Evolutionary conservation across 2,888 invertebrate genomes (phyloP).

Genomic region (Belgica antarctica): DNA sequence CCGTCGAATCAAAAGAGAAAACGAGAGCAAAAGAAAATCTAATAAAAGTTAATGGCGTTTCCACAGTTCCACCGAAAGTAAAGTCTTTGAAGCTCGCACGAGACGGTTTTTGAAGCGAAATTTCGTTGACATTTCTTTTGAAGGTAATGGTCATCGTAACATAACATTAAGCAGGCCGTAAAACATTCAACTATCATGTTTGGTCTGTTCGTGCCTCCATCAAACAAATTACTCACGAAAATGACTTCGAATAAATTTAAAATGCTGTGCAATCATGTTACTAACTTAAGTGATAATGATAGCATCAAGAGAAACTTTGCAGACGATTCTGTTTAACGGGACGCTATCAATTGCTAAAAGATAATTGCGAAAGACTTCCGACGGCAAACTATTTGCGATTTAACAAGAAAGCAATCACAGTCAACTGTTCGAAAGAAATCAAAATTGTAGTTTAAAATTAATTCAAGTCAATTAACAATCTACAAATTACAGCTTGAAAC

Average conservation of each 20-base stretch:
- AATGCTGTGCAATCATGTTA: slow-evolving; percentile 12
- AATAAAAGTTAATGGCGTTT: slow-evolving; percentile 26
- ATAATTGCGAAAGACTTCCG: too few relatives aligned
- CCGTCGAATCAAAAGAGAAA: slow-evolving; percentile 9
- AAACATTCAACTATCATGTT: slow-evolving; percentile 20
- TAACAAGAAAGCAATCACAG: too few relatives aligned
- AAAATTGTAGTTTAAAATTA: too few relatives aligned
- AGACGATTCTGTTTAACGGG: not conserved
- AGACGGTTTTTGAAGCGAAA: not conserved
- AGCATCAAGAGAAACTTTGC: not conserved
- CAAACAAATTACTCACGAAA: slow-evolving; percentile 17
- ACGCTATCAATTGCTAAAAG: not conserved
- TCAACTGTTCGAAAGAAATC: too few relatives aligned
- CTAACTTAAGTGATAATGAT: slow-evolving; percentile 17
- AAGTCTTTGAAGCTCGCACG: not conserved
- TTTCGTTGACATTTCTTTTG: not conserved
- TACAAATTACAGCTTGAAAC: too few relatives aligned
- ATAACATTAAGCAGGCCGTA: not conserved
- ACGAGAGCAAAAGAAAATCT: not conserved
- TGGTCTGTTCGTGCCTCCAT: not conserved
- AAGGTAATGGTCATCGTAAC: slow-evolving; percentile 15
- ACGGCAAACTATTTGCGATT: too few relatives aligned
- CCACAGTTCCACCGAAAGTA: not conserved
- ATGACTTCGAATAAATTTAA: slow-evolving; percentile 26
- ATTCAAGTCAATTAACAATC: too few relatives aligned